Evolutionary conservation across 1,140 invertebrate species (phyloP), one percentile per base, ranked within the genome.

Genomic region (Heliconius congener): DNA sequence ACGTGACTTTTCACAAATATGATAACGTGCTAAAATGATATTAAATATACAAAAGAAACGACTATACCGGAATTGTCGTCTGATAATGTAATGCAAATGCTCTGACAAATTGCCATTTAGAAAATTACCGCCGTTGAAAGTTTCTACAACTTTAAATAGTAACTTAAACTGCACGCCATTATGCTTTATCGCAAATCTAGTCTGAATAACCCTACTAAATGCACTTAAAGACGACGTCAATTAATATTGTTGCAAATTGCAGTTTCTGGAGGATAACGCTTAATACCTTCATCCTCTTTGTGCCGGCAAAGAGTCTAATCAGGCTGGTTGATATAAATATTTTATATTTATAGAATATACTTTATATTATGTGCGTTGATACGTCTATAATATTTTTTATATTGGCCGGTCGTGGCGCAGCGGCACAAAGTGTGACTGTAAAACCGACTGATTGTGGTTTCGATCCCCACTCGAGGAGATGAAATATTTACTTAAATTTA

Each of bases 161-260:
- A 46, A 46, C 13, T 23, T 30, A 66, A 66, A 66, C 23, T 27
- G 60, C 60, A 66, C 60, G 27, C 60, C 27, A 66, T 66, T 66
- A 66, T 66, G 9, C 60, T 30, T 66, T 66, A 66, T 66, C 60
- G 60, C 23, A 66, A 66, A 66, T 66, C 23, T 30, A 66, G 9
- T 30, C 60, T 66, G 60, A 66, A 66, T 66, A 66, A 66, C 60
- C 60, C 60, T 66, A 77, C 11, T 77, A 52, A 77, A 72, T 77
- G 76, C 71, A 77, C 37, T 77, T 55, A 55, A 77, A 77, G 46
- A 77, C 34, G 70, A 50, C 72, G 23, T 73, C 72, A 50, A 73
- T 73, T 50, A 73, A 73, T 73, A 46, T 73, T 27, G 72, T 18
- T 73, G 72, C 46, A 73, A 73, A 23, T 66, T 73, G 46, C 42